Conservation (phyloP, 2,113 vertebrate genomes). For the Cynocephalus volans region DNA sequence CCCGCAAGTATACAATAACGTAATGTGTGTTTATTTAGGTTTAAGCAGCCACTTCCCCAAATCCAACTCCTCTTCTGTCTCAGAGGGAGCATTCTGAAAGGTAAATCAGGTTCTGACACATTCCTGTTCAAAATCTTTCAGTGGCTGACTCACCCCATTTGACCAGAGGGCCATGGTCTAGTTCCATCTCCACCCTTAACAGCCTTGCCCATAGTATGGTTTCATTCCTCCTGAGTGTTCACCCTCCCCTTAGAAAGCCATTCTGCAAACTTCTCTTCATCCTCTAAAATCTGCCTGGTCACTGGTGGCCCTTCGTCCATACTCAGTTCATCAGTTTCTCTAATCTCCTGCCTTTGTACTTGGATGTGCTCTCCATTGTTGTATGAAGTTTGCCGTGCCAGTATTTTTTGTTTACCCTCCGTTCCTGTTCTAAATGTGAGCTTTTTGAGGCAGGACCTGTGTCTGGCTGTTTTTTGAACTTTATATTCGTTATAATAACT, state of each 20-base stretch:
- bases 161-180: neutral
- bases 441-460: neutral
- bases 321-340: neutral
- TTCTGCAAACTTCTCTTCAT: neutral
- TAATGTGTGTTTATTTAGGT: neutral
- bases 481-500: neutral
- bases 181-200: too few relatives aligned
- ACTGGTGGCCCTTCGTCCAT: neutral
- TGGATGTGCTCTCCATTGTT: neutral
- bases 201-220: neutral
- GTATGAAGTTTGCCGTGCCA: neutral
- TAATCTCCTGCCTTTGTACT: neutral
- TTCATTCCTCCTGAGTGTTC: neutral
- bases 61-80: neutral
- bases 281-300: neutral
- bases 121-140: neutral
- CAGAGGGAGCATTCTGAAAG: neutral
- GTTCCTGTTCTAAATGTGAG: neutral
- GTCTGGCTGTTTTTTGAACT: neutral
- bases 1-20: neutral
- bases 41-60: neutral
- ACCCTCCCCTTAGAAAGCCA: neutral
- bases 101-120: neutral
- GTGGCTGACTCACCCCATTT: neutral
- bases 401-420: neutral